Evolutionary conservation across 2,888 invertebrate genomes (phyloP).

Genomic region (Athalia circularis): DNA sequence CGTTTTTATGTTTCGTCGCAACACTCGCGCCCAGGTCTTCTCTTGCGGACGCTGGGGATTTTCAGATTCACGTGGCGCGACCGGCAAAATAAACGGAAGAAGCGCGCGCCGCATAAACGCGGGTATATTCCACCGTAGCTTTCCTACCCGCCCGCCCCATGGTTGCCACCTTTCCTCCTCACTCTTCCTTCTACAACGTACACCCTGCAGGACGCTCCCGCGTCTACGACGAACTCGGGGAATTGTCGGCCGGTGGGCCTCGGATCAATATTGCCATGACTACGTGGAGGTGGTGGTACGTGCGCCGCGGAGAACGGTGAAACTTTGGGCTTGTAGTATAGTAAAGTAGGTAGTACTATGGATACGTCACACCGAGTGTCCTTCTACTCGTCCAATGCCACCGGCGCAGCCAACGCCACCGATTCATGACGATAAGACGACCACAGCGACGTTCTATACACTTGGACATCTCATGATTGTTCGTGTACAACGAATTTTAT

Average conservation of each 20-base stretch:
- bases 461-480: neutral
- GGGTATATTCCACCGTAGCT: neutral
- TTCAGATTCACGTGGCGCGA: neutral
- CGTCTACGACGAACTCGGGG: constrained; percentile 45
- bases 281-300: constrained; percentile 56
- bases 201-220: constrained; percentile 47
- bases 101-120: constrained; percentile 29
- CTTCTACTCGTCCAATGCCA: constrained; percentile 37
- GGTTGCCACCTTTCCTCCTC: constrained; percentile 20
- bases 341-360: constrained; percentile 34
- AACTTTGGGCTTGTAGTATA: constrained; percentile 43
- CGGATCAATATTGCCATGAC: constrained; percentile 72
- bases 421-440: constrained; percentile 42
- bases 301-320: constrained; percentile 44
- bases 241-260: neutral
- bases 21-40: too few relatives aligned
- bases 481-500: neutral
- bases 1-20: too few relatives aligned
- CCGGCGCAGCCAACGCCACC: constrained; percentile 15
- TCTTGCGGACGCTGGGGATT: too few relatives aligned
- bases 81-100: constrained; percentile 31
- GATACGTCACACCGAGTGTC: constrained; percentile 42
- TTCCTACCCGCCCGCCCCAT: neutral
- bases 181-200: constrained; percentile 50
- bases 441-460: neutral